Conservation (phyloP, 2,888 invertebrate species). For the Cosmia pyralina region DNA sequence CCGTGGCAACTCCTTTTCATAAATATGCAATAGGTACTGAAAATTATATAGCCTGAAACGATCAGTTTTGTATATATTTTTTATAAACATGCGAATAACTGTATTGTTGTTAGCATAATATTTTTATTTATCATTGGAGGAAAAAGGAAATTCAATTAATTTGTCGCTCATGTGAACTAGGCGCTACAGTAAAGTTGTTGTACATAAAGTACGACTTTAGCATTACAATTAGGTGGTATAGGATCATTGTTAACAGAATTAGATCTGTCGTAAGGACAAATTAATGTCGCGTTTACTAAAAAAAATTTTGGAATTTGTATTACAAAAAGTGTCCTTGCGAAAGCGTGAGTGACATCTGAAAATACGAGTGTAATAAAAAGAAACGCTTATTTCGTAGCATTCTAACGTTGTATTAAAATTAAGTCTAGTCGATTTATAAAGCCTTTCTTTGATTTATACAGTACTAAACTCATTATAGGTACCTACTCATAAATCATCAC, state of each 20-base stretch:
- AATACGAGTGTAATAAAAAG: not conserved
- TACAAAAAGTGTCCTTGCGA: conserved; percentile 1
- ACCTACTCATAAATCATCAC: not conserved
- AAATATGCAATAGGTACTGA: too few relatives aligned
- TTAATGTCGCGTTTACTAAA: conserved; percentile 6
- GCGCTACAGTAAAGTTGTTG: conserved; percentile 8
- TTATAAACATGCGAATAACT: not conserved
- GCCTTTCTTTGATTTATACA: not conserved
- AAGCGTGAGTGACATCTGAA: not conserved
- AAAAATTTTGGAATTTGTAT: not conserved
- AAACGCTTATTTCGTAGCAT: not conserved
- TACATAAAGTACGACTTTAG: conserved; percentile 5
- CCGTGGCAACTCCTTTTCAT: not conserved
- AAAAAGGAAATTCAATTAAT: conserved; percentile 50
- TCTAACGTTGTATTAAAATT: not conserved
- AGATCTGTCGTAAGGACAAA: conserved; percentile 26
- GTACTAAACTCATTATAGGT: not conserved
- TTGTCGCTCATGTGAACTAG: conserved; percentile 28
- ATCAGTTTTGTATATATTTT: not conserved
- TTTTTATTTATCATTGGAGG: conserved; percentile 38
- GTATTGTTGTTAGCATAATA: not conserved
- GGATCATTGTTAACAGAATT: conserved; percentile 33
- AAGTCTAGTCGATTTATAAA: not conserved
- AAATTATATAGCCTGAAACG: too few relatives aligned
- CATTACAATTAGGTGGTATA: conserved; percentile 33